Conservation (phyloP, 2,113 vertebrate species). For the Antechinus flavipes region DNA sequence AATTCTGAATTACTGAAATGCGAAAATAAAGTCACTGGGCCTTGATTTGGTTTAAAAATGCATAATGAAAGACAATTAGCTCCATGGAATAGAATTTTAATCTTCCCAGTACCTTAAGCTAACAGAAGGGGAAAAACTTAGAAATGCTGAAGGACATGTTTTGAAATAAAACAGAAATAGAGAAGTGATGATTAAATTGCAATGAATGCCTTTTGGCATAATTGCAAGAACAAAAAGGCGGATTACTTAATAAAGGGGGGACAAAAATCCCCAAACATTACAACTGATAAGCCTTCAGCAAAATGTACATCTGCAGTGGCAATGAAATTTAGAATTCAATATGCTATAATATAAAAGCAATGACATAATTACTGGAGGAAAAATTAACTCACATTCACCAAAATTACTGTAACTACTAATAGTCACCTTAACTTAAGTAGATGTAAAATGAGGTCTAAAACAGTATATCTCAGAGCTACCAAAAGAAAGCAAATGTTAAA, state of each 20-base stretch:
- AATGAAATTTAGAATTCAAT: slow-evolving; percentile 35
- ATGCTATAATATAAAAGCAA: slow-evolving; percentile 1
- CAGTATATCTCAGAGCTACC: neutral
- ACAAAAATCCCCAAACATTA: neutral
- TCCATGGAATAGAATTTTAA: slow-evolving; percentile 10
- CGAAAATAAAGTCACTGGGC: neutral
- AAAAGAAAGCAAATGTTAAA: slow-evolving; percentile 1
- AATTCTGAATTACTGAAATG: neutral
- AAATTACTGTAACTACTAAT: neutral
- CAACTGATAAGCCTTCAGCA: slow-evolving; percentile 16
- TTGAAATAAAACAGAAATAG: neutral
- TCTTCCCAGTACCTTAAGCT: slow-evolving; percentile 17
- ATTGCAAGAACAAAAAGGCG: slow-evolving; percentile 51
- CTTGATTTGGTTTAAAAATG: neutral
- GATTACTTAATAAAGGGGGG: slow-evolving; percentile 34
- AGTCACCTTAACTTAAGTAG: slow-evolving; percentile 14
- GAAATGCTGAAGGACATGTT: slow-evolving; percentile 26
- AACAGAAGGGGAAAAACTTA: neutral
- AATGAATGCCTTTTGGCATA: neutral
- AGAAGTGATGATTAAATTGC: slow-evolving; percentile 37
- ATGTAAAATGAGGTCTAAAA: slow-evolving; percentile 7
- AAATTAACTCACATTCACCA: slow-evolving; percentile 23
- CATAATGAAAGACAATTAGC: neutral
- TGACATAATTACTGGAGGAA: neutral
- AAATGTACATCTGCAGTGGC: slow-evolving; percentile 23